Evolutionary conservation across 2,113 vertebrate species (phyloP), one percentile per base, ranked within the genome.

Genomic region (Platichthys stellatus): DNA sequence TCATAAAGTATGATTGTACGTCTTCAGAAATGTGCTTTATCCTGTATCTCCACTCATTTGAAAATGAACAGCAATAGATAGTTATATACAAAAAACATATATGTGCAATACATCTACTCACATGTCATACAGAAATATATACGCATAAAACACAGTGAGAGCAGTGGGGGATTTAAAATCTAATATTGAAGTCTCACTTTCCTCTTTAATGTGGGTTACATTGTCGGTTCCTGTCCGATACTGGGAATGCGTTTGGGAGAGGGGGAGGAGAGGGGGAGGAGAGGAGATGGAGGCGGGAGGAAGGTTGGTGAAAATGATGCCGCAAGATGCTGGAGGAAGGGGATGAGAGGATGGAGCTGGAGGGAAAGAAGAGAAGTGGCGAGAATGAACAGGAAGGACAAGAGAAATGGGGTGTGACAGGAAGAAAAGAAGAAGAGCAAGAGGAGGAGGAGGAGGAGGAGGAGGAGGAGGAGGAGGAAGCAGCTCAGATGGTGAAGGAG

Each of bases 31-130:
- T 74, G 78, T 89, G 83, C 83, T 90, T 77, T 61, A 79, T 73
- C 62, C 65, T 63, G 17, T 81, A 12, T 86, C 72, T 72, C 57
- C 67, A 80, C 72, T 69, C 2, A 66, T 86, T 65, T 78, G 45
- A 86, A 70, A 81, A 56, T 63, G 18, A 89, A 89, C 73, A 89
- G 91, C 91, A 90, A 92, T 92, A 92, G 76, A 80, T 71, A 31
- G 6, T 31, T 31, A 31, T 31, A 9, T 79, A 67, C 47, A 84
- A 72, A 61, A 62, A 66, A 54, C 67, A 72, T 38, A 75, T 20
- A 76, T 60, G 76, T 76, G 84, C 80, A 87, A 86, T 84, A 74
- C 78, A 80, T 75, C 17, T n/a, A 69, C 26, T 2, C 20, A 74
- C 31, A 54, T n/a, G 56, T 28, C 23, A 78, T 54, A 31, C 31